phyloP scores from a whole-genome alignment of 1,140 invertebrate genomes.

The Tyrophagus putrescentiae region DNA sequence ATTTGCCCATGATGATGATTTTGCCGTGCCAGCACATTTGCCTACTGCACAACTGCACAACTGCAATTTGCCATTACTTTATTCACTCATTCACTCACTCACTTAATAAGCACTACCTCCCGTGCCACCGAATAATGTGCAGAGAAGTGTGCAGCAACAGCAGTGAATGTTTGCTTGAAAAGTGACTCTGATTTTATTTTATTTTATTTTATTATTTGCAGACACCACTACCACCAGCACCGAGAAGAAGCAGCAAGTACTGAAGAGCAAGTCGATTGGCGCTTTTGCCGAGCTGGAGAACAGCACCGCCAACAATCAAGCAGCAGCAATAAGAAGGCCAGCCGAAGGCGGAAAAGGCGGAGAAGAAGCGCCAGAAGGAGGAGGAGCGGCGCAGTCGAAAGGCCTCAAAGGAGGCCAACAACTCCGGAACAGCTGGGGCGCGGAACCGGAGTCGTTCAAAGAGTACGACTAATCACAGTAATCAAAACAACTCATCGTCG shows the following conservation, averaged over 20 bases:
- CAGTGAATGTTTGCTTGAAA: too few relatives aligned
- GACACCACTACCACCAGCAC: constrained; percentile 46
- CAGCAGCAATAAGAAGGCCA: constrained; percentile 53
- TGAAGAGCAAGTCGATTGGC: constrained; percentile 20
- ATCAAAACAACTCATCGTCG: constrained; percentile 11
- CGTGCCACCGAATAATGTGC: constrained; percentile 27
- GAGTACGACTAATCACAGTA: not conserved
- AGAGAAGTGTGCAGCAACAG: not conserved
- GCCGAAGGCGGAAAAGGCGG: constrained; percentile 60
- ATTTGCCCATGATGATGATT: too few relatives aligned
- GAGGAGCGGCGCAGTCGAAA: constrained; percentile 45
- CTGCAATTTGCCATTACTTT: constrained; percentile 1
- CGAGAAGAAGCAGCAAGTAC: constrained; percentile 15
- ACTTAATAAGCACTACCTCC: constrained; percentile 18
- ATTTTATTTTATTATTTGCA: too few relatives aligned
- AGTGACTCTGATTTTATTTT: too few relatives aligned
- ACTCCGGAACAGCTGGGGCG: constrained; percentile 38
- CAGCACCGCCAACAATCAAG: constrained; percentile 42
- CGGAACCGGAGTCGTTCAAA: constrained; percentile 13
- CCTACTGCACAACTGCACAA: too few relatives aligned
- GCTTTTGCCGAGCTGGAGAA: constrained; percentile 22
- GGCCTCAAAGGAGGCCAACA: constrained; percentile 48
- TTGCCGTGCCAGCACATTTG: too few relatives aligned
- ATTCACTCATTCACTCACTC: constrained; percentile 2
- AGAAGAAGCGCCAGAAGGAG: constrained; percentile 55